phyloP scores from a whole-genome alignment of 2,888 invertebrate species.

The Biston stratarius region DNA sequence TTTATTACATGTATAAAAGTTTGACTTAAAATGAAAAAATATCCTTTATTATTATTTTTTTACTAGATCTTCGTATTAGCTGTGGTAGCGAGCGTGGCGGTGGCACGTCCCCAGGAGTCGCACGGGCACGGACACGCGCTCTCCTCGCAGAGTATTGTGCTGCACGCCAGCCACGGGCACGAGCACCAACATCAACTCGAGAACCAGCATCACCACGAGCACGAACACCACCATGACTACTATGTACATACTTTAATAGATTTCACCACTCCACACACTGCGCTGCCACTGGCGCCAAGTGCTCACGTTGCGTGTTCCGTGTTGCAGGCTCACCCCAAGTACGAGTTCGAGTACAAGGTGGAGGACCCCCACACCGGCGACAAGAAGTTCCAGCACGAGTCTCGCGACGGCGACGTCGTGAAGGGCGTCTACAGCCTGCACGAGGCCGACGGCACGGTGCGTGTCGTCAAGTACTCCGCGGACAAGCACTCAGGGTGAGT shows the following conservation, averaged over 20 bases:
- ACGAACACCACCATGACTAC: conserved; percentile 53
- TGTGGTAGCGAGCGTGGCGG: neutral
- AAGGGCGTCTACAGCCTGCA: conserved; percentile 84
- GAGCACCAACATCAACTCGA: neutral
- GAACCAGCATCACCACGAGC: conserved; percentile 14
- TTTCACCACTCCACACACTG: neutral
- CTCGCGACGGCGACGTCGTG: conserved; percentile 82
- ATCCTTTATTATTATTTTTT: neutral
- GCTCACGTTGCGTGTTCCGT: conserved; percentile 13
- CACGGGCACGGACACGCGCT: conserved; percentile 67
- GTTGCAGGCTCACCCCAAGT: conserved; percentile 54
- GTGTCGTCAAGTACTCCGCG: conserved; percentile 80
- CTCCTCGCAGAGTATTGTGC: conserved; percentile 61
- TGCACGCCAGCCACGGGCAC: conserved; percentile 44
- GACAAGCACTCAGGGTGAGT: conserved; percentile 59
- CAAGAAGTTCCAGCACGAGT: conserved; percentile 74
- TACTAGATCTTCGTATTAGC: neutral
- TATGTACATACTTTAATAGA: conserved; percentile 48
- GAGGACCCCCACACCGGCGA: conserved; percentile 78
- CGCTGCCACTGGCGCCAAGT: no score
- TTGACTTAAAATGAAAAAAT: neutral
- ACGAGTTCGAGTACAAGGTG: conserved; percentile 74
- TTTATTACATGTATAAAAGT: no score
- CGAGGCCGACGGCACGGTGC: conserved; percentile 79
- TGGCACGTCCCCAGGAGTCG: conserved; percentile 56